phyloP scores from a whole-genome alignment of 2,797 vertebrate genomes.

The Manis crassicaudata region DNA sequence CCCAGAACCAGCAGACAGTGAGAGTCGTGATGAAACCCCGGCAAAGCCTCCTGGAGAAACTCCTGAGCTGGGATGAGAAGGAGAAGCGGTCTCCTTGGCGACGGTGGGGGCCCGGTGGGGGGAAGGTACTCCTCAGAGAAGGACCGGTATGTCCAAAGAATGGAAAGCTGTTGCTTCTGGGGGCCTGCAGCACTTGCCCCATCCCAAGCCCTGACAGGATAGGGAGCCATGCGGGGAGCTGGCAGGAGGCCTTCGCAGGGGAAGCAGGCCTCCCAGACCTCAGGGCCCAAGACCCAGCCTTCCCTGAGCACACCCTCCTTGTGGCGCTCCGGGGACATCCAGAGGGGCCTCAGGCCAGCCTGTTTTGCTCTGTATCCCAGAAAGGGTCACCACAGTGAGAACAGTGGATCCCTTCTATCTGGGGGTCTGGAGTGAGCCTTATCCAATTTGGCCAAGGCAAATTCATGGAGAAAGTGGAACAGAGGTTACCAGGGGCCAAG shows the following conservation, averaged over 20 bases:
- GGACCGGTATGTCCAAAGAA: not conserved
- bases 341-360: not conserved
- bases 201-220: not conserved
- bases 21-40: not conserved
- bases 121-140: not conserved
- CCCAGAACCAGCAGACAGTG: not conserved
- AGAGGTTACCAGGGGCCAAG: not conserved
- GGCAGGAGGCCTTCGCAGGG: not conserved
- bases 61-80: not conserved
- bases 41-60: not conserved
- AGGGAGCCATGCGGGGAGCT: not conserved
- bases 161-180: not conserved
- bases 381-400: not conserved
- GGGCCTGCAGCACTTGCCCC: fast-evolving
- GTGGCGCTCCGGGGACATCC: too few relatives aligned
- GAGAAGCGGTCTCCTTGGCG: not conserved
- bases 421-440: not conserved
- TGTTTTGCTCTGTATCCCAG: not conserved
- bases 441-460: not conserved
- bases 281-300: not conserved
- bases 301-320: not conserved
- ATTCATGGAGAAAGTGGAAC: not conserved
- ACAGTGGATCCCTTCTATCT: not conserved
- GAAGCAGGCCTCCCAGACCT: not conserved
- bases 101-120: not conserved